phyloP scores from a whole-genome alignment of 1,140 invertebrate species.

The Bursaphelenchus mucronatus region DNA sequence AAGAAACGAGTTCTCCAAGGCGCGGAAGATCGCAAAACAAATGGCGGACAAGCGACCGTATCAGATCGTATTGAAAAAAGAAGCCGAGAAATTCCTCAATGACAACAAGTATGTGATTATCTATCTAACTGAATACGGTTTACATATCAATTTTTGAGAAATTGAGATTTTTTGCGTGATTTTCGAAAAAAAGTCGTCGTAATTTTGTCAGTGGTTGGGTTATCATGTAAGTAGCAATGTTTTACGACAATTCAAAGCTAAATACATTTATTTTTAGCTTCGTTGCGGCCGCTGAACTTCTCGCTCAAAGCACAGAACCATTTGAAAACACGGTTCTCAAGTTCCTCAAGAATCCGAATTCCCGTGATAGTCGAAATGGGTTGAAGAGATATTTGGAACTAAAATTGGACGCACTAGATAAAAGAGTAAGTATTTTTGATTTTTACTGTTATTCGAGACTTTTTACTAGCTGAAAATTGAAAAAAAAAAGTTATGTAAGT shows the following conservation, averaged over 20 bases:
- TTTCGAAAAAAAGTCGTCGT: no score
- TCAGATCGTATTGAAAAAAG: slow-evolving; percentile 42
- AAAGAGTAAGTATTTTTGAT: slow-evolving; percentile 1
- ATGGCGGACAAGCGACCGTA: slow-evolving; percentile 36
- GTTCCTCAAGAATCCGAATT: slow-evolving; percentile 27
- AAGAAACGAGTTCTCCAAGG: slow-evolving; percentile 39
- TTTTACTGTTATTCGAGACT: no score
- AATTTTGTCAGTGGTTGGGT: no score
- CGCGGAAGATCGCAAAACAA: slow-evolving; percentile 30
- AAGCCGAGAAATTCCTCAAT: slow-evolving; percentile 41
- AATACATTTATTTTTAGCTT: slow-evolving; percentile 22
- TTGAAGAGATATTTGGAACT: slow-evolving; percentile 37
- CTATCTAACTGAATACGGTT: neutral
- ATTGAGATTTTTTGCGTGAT: no score
- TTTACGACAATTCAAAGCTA: no score
- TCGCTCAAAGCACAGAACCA: slow-evolving; percentile 41
- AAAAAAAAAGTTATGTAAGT: no score
- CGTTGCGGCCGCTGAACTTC: slow-evolving; percentile 35
- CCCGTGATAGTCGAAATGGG: slow-evolving; percentile 32
- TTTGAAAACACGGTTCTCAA: slow-evolving; percentile 37
- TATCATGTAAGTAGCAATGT: no score
- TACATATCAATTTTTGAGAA: neutral
- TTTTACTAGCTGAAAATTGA: no score
- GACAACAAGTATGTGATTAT: slow-evolving; percentile 34
- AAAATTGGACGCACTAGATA: slow-evolving; percentile 18